These are phyloP conservation scores for Sakesphorus luctuosus DNA, from an alignment of 2,113 vertebrate genomes.

Conservation along the genomic window DNA sequence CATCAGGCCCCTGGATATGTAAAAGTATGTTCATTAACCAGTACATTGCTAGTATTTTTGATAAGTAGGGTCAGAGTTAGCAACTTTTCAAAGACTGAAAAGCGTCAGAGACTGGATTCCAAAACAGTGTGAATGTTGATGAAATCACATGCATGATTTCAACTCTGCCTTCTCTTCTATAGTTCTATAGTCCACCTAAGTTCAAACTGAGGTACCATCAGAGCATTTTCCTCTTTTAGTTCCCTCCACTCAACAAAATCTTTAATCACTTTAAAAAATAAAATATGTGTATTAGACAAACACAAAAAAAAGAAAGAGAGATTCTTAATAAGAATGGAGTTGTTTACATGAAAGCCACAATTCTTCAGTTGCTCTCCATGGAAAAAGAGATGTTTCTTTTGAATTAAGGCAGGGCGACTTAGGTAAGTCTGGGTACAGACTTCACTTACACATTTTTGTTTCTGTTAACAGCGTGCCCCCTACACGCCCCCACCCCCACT, in stretches of 20 bases:
- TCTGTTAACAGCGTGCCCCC: neutral
- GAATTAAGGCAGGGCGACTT: neutral
- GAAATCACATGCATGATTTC: neutral
- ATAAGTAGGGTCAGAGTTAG: constrained; percentile 15
- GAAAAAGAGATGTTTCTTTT: neutral
- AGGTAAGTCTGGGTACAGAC: neutral
- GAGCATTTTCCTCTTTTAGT: neutral
- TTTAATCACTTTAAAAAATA: neutral
- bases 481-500: fast-evolving
- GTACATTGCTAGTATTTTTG: neutral
- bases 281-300: neutral
- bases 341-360: neutral
- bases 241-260: neutral
- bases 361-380: neutral
- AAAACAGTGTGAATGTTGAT: neutral
- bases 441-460: neutral
- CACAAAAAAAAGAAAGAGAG: neutral
- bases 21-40: neutral
- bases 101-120: neutral
- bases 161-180: neutral
- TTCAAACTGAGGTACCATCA: neutral
- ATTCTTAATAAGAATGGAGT: neutral
- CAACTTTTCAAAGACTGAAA: neutral
- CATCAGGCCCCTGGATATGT: neutral
- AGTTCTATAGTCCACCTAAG: neutral